A percentile compares a stretch with the other conserved stretches of the same genome.
phyloP scores from a whole-genome alignment of 1,140 invertebrate genomes.

The Drosophila malerkotliana region DNA sequence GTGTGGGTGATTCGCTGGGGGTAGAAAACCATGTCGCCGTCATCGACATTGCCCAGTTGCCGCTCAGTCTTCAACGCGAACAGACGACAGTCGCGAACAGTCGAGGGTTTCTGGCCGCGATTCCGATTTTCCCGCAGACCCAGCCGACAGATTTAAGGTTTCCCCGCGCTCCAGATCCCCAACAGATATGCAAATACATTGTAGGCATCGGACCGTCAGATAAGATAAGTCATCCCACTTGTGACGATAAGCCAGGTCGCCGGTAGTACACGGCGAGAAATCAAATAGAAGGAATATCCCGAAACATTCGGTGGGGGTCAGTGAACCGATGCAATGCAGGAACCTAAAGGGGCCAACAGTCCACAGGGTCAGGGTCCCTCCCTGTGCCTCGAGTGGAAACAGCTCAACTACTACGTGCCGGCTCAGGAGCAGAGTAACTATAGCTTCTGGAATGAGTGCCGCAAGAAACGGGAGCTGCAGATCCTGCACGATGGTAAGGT shows the following conservation, averaged over 20 bases:
- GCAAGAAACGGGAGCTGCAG: conserved; percentile 58
- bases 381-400: conserved; percentile 79
- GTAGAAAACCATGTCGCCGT: conserved; percentile 60
- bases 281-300: conserved; percentile 4
- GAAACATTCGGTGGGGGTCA: conserved; percentile 18
- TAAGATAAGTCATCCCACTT: conserved; percentile 30
- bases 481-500: conserved; percentile 70
- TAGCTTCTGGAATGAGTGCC: conserved; percentile 79
- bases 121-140: not conserved
- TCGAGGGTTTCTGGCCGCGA: conserved; percentile 11
- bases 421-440: conserved; percentile 79
- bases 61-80: conserved; percentile 43
- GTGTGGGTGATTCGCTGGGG: conserved; percentile 32
- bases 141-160: conserved; percentile 59
- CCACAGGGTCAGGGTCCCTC: conserved; percentile 25
- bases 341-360: conserved; percentile 13
- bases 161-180: conserved; percentile 32
- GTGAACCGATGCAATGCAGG: conserved; percentile 33
- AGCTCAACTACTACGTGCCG: conserved; percentile 79
- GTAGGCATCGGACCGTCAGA: conserved; percentile 21
- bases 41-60: conserved; percentile 48
- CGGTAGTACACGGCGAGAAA: conserved; percentile 18
- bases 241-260: conserved; percentile 9
- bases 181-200: conserved; percentile 57
- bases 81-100: conserved; percentile 33